Percentiles rank a stretch among this genome's conserved stretches.
These are phyloP conservation scores for Dasypogon diadema DNA, from an alignment of 2,888 invertebrate genomes.

Conservation along the genomic window DNA sequence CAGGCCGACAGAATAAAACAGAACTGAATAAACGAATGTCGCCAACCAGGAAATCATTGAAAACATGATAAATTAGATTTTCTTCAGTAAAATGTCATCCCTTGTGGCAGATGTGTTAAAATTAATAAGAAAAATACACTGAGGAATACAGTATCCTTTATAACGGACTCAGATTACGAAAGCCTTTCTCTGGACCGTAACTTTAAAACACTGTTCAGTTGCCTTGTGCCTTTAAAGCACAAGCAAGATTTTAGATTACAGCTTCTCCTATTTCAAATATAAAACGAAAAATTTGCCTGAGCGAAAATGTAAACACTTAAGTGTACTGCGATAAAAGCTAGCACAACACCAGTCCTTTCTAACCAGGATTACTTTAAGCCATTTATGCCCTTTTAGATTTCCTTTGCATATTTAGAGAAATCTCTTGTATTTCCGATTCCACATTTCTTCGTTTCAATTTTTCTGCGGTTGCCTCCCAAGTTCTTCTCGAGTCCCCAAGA, in stretches of 20 bases:
- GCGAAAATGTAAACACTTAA: conserved; percentile 33
- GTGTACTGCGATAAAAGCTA: conserved; percentile 12
- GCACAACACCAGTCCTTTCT: conserved; percentile 25
- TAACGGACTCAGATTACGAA: too few species aligned
- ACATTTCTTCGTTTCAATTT: conserved; percentile 18
- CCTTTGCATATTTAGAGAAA: not conserved
- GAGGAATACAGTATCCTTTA: too few species aligned
- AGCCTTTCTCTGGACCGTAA: too few species aligned
- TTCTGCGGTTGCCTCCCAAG: conserved; percentile 1
- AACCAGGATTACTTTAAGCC: conserved; percentile 31
- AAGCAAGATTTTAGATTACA: too few species aligned
- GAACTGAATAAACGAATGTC: not conserved
- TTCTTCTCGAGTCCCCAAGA: not conserved
- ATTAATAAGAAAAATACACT: too few species aligned
- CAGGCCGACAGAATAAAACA: not conserved
- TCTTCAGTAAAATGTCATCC: not conserved
- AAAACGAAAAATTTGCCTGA: too few species aligned
- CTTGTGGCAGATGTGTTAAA: not conserved
- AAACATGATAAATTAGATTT: conserved; percentile 19
- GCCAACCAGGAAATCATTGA: conserved; percentile 20
- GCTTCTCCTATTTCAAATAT: too few species aligned
- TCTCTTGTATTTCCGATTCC: not conserved
- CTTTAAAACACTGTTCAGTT: too few species aligned
- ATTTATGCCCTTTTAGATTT: conserved; percentile 38
- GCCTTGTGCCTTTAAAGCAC: too few species aligned